These are phyloP conservation scores for Polypedilum vanderplanki DNA, from an alignment of 1,140 invertebrate species.

Conservation along the genomic window DNA sequence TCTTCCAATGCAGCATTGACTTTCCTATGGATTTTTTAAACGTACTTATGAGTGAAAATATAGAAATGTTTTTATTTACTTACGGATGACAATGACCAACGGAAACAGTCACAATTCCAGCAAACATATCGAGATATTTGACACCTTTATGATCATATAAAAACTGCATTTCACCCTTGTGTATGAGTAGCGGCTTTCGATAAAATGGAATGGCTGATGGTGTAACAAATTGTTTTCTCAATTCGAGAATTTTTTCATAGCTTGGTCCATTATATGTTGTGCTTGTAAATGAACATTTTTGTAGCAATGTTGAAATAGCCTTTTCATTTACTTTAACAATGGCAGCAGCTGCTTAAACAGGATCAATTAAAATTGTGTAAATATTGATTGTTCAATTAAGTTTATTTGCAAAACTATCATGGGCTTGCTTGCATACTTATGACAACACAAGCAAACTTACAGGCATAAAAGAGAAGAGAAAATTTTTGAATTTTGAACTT, in stretches of 20 bases:
- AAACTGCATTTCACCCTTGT: slow-evolving; percentile 87
- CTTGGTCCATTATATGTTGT: slow-evolving; percentile 48
- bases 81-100: slow-evolving; percentile 98
- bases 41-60: background rate
- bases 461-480: background rate
- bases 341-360: slow-evolving; percentile 5
- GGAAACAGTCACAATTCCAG: slow-evolving; percentile 91
- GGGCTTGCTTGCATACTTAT: background rate
- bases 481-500: too few species aligned
- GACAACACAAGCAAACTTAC: background rate
- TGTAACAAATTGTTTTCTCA: slow-evolving; percentile 57
- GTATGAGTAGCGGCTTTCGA: slow-evolving; percentile 73
- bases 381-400: slow-evolving; percentile 22
- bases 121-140: slow-evolving; percentile 90
- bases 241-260: slow-evolving; percentile 50
- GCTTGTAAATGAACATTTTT: background rate
- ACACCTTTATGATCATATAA: slow-evolving; percentile 80
- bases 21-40: slow-evolving; percentile 49
- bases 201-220: slow-evolving; percentile 71
- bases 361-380: slow-evolving; percentile 22
- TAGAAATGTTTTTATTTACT: slow-evolving; percentile 44
- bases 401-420: background rate
- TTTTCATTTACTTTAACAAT: slow-evolving; percentile 20
- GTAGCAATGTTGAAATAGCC: background rate
- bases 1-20: slow-evolving; percentile 66